A percentile compares a stretch with the other conserved stretches of the same genome.
These are phyloP conservation scores for Drosophila anomelani DNA, from an alignment of 2,888 invertebrate genomes.

Conservation along the genomic window DNA sequence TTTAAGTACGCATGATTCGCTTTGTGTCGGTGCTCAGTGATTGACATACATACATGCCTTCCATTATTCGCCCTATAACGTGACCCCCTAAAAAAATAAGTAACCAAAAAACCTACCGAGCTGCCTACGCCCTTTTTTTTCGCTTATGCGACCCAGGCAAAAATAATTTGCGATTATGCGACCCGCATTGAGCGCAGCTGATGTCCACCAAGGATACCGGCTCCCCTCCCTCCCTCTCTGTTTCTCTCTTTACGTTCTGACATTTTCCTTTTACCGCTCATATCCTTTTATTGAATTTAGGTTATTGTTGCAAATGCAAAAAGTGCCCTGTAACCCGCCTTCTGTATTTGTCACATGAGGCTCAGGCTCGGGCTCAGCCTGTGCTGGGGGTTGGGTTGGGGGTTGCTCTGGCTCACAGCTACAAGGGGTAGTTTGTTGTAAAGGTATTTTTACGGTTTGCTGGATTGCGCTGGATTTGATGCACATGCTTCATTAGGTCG, in stretches of 20 bases:
- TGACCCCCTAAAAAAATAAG: conserved; percentile 24
- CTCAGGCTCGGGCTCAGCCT: neutral
- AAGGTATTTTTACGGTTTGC: conserved; percentile 70
- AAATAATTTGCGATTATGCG: conserved; percentile 69
- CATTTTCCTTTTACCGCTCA: conserved; percentile 55
- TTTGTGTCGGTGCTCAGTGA: conserved; percentile 59
- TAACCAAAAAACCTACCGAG: conserved; percentile 26
- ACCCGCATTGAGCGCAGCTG: conserved; percentile 70
- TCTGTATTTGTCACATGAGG: conserved; percentile 68
- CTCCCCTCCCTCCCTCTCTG: conserved; percentile 8
- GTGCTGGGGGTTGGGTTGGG: conserved; percentile 25
- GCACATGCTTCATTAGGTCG: conserved; percentile 69
- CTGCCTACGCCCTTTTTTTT: conserved; percentile 35
- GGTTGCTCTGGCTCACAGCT: conserved; percentile 6
- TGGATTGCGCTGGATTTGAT: conserved; percentile 58
- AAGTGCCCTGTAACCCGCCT: conserved; percentile 23
- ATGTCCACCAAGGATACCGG: conserved; percentile 59
- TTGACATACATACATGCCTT: conserved; percentile 75
- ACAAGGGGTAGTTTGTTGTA: conserved; percentile 49
- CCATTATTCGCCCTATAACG: conserved; percentile 66
- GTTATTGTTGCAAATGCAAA: conserved; percentile 73
- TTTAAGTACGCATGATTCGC: conserved; percentile 64
- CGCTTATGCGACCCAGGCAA: conserved; percentile 42
- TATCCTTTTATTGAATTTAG: conserved; percentile 73
- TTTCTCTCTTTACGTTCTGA: conserved; percentile 33